Base-by-base conservation (phyloP, 1,140 invertebrate species). In the Saxidomus purpurata region DNA sequence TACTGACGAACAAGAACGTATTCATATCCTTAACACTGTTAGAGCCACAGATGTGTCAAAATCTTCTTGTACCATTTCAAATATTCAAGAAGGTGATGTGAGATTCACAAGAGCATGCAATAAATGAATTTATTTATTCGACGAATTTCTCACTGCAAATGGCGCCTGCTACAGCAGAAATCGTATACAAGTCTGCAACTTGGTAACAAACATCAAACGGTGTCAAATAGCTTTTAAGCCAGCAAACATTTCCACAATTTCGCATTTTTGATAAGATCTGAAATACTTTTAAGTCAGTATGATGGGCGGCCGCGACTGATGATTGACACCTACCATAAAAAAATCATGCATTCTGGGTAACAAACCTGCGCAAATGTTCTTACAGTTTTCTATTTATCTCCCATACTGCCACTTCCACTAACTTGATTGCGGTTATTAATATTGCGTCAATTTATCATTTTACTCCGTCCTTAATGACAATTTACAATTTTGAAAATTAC, bases 401-500 rank as follows among this genome's bases (percentile, higher is more conserved):
- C 63, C 74, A 87, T 47, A 36, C 59, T n/a, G 85, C 19, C 36
- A 43, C 40, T 55, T 40, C 31, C 34, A 17, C 49, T 17, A 13
- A 28, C 43, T 76, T 77, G 77, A 87, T 61, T 36, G 28, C 28
- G 52, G 69, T 87, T 79, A 87, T 87, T 79, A 87, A 87, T 79
- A 87, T 31, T 43, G 71, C 85, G 85, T 79, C 76, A 79, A 87
- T 87, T 59, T 77, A 76, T 79, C 74, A 63, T 87, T 87, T 63
- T 76, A 31, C 47, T 43, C 38, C 47, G 34, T 76, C 52, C 55
- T 63, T 87, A 87, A 77, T 87, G 85, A 87, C 71, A 79, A 87
- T 87, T 87, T 87, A 87, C 85, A 87, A 87, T 87, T 79, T 52
- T 40, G 55, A 77, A 63, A 87, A 87, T 77, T 79, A 87, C 85